Evolutionary conservation across 2,888 invertebrate species (phyloP).

Genomic region (Calameuta idolon): DNA sequence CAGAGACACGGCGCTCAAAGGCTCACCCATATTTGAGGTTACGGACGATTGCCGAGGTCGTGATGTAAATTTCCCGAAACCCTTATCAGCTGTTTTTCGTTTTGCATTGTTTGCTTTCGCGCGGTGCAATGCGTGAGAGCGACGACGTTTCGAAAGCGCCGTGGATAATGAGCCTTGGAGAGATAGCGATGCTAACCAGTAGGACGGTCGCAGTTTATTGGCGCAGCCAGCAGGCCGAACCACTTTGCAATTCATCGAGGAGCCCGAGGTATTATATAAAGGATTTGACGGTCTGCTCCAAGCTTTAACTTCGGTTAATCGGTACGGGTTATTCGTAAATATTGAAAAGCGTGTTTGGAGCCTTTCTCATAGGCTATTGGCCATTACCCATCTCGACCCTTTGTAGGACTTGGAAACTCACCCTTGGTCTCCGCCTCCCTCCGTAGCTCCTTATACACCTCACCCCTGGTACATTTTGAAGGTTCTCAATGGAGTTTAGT

Average conservation of each 20-base stretch:
- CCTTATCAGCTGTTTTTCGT: not conserved
- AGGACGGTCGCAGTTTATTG: slow-evolving; percentile 22
- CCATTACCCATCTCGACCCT: slow-evolving; percentile 11
- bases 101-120: not conserved
- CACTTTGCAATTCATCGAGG: slow-evolving; percentile 30
- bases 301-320: slow-evolving; percentile 43
- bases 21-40: not conserved
- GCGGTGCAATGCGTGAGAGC: not conserved
- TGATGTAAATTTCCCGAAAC: not conserved
- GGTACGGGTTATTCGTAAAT: slow-evolving; percentile 51
- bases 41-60: not conserved
- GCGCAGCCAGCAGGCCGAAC: slow-evolving; percentile 7
- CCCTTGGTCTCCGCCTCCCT: slow-evolving; percentile 14
- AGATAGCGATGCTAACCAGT: not conserved
- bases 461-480: slow-evolving; percentile 35
- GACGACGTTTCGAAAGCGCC: not conserved
- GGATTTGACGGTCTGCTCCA: slow-evolving; percentile 15
- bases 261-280: slow-evolving; percentile 25
- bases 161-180: not conserved
- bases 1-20: not conserved
- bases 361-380: slow-evolving; percentile 15
- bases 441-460: not conserved
- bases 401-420: slow-evolving; percentile 9
- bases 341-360: slow-evolving; percentile 49
- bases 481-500: slow-evolving; percentile 48